Evolutionary conservation across 1,140 invertebrate species (phyloP), one percentile per base, ranked within the genome.

Genomic region (Dufourea novaeangliae): DNA sequence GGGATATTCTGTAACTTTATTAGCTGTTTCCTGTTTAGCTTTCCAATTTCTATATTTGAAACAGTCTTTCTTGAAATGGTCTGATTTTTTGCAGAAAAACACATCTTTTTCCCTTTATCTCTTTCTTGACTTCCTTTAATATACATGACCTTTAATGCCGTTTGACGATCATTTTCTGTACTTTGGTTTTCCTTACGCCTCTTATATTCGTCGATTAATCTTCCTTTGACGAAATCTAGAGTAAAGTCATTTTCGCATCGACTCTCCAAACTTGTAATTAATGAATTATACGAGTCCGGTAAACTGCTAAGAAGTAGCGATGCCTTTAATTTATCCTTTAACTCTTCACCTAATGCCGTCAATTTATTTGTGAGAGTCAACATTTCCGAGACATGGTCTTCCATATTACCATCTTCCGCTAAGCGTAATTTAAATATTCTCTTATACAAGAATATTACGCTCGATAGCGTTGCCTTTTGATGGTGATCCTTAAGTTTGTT

Each of bases 391-490:
- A 64, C 4, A 8, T 64, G 62, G 1, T 44, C 41, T 7, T 64
- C 62, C 41, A 64, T 46, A 32, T 64, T 4, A 20, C 62, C 62
- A 14, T 20, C 14, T 29, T 64, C 27, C 4, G 10, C 4, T 8
- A 64, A 20, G 0, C 5, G 0, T 20, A 20, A 2, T 29, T 3
- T 64, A 22, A 2, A 64, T 10, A 46, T 2, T 10, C 41, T 14
- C 17, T 64, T 64, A 6, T 7, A 29, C 8, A 64, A 22, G 20
- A 46, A 20, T 20, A 64, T 12, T 8, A 17, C 3, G 20, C 41
- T 64, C 7, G 62, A 17, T 46, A 64, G 14, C 12, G 62, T 39
- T 20, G 62, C 41, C 14, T 64, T 64, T 39, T 64, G 25, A 17
- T 46, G 62, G 17, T 46, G 7, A 0, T 20, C n/a, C 11, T 46